phyloP scores from a whole-genome alignment of 2,888 invertebrate genomes.

The Ypsolopha sequella region DNA sequence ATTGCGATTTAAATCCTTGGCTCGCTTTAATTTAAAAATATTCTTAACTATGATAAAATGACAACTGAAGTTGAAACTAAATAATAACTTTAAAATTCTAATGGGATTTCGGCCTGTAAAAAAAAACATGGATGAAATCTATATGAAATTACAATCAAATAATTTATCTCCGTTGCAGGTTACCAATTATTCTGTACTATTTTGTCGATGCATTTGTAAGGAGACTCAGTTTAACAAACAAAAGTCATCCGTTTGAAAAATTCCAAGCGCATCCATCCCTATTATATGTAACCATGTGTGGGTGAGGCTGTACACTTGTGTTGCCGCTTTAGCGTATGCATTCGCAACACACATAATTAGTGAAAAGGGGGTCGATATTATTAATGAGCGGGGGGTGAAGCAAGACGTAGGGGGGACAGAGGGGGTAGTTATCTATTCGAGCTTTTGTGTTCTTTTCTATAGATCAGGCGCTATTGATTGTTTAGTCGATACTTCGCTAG shows the following conservation, averaged over 20 bases:
- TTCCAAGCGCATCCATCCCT: neutral
- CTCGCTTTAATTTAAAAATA: too few species aligned
- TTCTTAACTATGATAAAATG: too few species aligned
- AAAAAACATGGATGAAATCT: too few species aligned
- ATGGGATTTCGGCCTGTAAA: too few species aligned
- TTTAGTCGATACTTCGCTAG: conserved; percentile 55
- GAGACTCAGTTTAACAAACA: neutral
- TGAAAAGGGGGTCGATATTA: conserved; percentile 64
- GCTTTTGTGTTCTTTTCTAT: conserved; percentile 68
- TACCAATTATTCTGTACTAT: too few species aligned
- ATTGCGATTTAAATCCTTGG: too few species aligned
- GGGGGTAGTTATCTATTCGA: conserved; percentile 57
- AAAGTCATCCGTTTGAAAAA: neutral
- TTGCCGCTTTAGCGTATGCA: conserved; percentile 33
- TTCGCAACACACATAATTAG: conserved; percentile 71
- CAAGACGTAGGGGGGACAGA: conserved; percentile 24
- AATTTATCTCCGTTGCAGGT: too few species aligned
- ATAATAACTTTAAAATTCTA: too few species aligned
- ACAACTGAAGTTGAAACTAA: too few species aligned
- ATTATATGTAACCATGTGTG: conserved; percentile 14
- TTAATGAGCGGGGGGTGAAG: conserved; percentile 57
- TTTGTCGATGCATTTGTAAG: neutral
- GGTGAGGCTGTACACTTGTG: conserved; percentile 18
- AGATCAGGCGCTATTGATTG: conserved; percentile 58
- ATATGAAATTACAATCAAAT: too few species aligned